Base-by-base conservation (phyloP, 2,888 invertebrate species). In the Luperina testacea region DNA sequence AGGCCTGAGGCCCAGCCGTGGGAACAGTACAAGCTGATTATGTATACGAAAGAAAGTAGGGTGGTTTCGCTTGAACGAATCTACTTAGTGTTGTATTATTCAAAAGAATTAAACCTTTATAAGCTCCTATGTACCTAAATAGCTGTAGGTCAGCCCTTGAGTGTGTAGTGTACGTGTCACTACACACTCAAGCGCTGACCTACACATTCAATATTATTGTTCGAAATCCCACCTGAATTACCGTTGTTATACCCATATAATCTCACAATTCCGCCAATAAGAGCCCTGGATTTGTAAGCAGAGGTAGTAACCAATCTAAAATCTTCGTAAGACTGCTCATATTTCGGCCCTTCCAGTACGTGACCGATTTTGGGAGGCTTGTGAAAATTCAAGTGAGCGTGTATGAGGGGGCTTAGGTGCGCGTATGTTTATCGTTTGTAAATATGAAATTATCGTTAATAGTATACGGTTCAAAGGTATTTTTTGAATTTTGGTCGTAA, bases 231-330 rank as follows among this genome's bases (percentile, higher is more conserved):
- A 71, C 72, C 78, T 72, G 85, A 80, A 81, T 84, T 84, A 84
- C 75, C 63, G n/a, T 65, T 72, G 73, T 85, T 79, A 81, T 85
- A 82, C 80, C 72, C 71, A 77, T 72, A 79, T 84, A 85, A 89
- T 89, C 81, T 75, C 51, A 72, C 83, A 82, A 89, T 89, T 81
- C 74, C 67, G 11, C 82, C 81, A 80, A 84, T 87, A 86, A 84
- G 72, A 77, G 69, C 68, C 71, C 32, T 15, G 68, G 74, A 59
- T 80, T 80, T 78, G 77, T 74, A 72, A 72, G 71, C 79, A 63
- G 17, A 65, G 83, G 69, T 75, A 11, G 24, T 59, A n/a, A 5
- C 57, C 57, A 77, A 83, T 77, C 69, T 78, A 72, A 72, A 85
- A 80, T 75, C 76, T 86, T 71, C 48, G 24, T 72, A 72, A 74